Base-by-base conservation (phyloP, 2,888 invertebrate species). In the Meteorus colon region DNA sequence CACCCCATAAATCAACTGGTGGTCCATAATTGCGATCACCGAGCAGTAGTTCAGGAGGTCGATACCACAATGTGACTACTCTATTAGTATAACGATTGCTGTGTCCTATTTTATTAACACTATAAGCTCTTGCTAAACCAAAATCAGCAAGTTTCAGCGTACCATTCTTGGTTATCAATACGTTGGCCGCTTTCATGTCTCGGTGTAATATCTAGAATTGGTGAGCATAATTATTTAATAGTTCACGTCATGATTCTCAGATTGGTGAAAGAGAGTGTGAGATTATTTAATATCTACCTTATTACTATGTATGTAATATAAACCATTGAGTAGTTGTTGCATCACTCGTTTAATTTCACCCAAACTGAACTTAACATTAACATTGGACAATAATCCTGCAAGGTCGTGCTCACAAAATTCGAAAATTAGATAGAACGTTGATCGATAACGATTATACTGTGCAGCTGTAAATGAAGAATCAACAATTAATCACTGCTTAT, bases 371-470 rank as follows among this genome's bases (percentile, higher is more conserved):
- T 97, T 97, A 0, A 98, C 97, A 87, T 96, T 96, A 12, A 94
- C 94, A 89, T 98, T 98, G 0, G 96, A 97, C 12, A 99, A 89
- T 45, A 98, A 91, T 0, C 98, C 98, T 5, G 98, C 98, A 81
- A 98, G 92, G 90, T 99, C 98, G 86, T 98, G 98, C 86, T 98
- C 98, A 89, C 98, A 98, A 87, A 98, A 98, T 84, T 98, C 98
- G 89, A 98, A 98, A 5, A 98, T 97, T 79, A 99, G 90, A 88
- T 97, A 98, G 88, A 97, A 97, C 0, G 96, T 96, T 4, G 95
- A 95, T 79, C 95, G 91, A 86, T 92, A 95, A 84, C 94, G 92
- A 84, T 96, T 96, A 84, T 92, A 92, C 4, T 92, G 88, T 27
- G 90, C 90, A 4, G 91, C 92, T 92, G 82, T 31, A 85, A 86